Evolutionary conservation across 2,797 vertebrate species (phyloP).

Genomic region (Leucoraja ocellata): DNA sequence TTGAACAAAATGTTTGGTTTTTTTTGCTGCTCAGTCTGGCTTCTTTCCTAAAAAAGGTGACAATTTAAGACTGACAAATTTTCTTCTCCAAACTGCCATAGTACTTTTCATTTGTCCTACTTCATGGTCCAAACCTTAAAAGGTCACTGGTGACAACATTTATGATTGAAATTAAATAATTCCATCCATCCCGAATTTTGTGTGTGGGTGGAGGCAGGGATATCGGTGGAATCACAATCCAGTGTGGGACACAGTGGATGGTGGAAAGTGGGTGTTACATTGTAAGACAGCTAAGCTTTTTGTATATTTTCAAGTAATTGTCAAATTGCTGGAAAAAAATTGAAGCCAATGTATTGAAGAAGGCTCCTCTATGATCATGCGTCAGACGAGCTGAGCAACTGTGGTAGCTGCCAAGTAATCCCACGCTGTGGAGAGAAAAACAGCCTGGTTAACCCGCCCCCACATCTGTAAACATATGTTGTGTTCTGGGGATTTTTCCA

Average conservation of each 20-base stretch:
- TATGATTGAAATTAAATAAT: too few species aligned
- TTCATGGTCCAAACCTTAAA: not conserved
- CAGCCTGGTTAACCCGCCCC: slow-evolving; percentile 54
- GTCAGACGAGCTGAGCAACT: slow-evolving; percentile 21
- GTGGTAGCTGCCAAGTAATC: slow-evolving; percentile 41
- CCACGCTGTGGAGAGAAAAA: slow-evolving; percentile 51
- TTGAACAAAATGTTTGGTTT: not conserved
- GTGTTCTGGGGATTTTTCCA: slow-evolving; percentile 76
- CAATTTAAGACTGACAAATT: not conserved
- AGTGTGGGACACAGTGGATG: too few species aligned
- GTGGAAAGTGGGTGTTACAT: not conserved
- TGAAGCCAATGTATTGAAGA: not conserved
- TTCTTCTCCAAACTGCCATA: not conserved
- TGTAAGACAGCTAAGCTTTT: not conserved
- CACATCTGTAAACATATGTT: slow-evolving; percentile 52
- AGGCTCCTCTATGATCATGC: not conserved
- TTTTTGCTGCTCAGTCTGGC: not conserved
- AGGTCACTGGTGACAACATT: not conserved
- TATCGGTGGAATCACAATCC: too few species aligned
- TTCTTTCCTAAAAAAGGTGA: not conserved
- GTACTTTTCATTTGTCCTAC: not conserved
- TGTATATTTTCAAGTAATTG: not conserved
- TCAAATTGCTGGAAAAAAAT: not conserved
- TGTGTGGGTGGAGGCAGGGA: too few species aligned
- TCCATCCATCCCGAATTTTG: too few species aligned